A percentile compares a stretch with the other conserved stretches of the same genome.
Evolutionary conservation across 2,113 vertebrate species (phyloP).

Genomic region (Periophthalmodon schlosseri): DNA sequence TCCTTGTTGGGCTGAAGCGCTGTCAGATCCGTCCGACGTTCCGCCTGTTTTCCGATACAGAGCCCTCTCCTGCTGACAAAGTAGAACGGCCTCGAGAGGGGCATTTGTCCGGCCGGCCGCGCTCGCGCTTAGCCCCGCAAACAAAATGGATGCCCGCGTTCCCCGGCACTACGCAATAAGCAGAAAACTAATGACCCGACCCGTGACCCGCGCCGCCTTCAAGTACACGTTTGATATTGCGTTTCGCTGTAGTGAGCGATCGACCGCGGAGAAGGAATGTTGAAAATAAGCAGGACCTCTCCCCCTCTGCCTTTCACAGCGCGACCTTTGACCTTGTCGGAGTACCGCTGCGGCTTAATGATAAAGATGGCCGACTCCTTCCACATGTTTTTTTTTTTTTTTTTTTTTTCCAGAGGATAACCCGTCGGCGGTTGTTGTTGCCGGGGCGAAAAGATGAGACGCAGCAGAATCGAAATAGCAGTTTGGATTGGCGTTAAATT

Average conservation of each 20-base stretch:
- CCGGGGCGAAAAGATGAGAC: neutral
- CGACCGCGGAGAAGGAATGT: conserved; percentile 24
- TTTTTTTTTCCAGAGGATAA: no score
- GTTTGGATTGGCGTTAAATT: neutral
- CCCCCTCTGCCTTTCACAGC: conserved; percentile 7
- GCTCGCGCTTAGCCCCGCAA: conserved; percentile 16
- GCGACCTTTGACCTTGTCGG: conserved; percentile 10
- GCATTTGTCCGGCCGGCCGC: conserved; percentile 14
- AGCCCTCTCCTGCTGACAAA: conserved; percentile 44
- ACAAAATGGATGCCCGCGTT: conserved; percentile 24
- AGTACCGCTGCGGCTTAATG: neutral
- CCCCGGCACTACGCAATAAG: conserved; percentile 24
- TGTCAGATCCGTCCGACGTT: neutral
- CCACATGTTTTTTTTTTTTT: conserved; percentile 22
- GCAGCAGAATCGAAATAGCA: neutral
- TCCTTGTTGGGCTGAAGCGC: no score
- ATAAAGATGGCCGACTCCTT: conserved; percentile 24
- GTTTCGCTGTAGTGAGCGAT: conserved; percentile 22
- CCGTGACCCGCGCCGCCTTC: conserved; percentile 26
- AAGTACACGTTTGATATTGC: conserved; percentile 34
- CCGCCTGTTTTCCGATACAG: conserved; percentile 15
- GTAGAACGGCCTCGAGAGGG: conserved; percentile 30
- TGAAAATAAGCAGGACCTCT: neutral
- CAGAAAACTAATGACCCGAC: conserved; percentile 60
- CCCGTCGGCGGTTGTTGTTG: neutral